Evolutionary conservation across 2,113 vertebrate genomes (phyloP).

Genomic region (Dolichotis patagonum): DNA sequence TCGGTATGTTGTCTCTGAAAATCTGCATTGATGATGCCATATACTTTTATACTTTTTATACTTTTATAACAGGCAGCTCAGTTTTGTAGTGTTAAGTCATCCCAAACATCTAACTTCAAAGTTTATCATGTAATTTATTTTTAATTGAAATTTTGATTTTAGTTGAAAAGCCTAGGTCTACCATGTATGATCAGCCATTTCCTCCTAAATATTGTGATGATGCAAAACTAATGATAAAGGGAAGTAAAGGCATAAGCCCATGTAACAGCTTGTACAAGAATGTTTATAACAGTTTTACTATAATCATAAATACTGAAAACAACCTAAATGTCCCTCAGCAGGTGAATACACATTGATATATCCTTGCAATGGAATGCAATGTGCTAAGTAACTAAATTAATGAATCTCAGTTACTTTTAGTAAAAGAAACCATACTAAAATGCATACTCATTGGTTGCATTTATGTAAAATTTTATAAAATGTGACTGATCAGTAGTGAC

Average conservation of each 20-base stretch:
- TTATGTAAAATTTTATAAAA: constrained; percentile 56
- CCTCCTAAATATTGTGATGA: neutral
- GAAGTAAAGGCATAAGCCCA: constrained; percentile 14
- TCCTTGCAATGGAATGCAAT: neutral
- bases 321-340: constrained; percentile 9
- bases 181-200: neutral
- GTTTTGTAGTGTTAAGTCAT: constrained; percentile 47
- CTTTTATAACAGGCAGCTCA: constrained; percentile 24
- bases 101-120: constrained; percentile 26
- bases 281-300: constrained; percentile 1
- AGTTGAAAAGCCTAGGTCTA: constrained; percentile 42
- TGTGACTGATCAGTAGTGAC: constrained; percentile 34
- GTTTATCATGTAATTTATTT: constrained; percentile 19
- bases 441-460: neutral
- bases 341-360: neutral
- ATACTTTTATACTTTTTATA: too few relatives aligned
- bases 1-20: constrained; percentile 30
- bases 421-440: neutral
- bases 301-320: constrained; percentile 48
- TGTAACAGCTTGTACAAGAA: neutral
- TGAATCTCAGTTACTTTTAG: constrained; percentile 22
- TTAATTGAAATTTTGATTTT: neutral
- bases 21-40: neutral
- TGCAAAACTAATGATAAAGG: neutral
- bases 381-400: neutral